Conservation (phyloP, 1,140 invertebrate genomes). For the Cotesia glomerata region DNA sequence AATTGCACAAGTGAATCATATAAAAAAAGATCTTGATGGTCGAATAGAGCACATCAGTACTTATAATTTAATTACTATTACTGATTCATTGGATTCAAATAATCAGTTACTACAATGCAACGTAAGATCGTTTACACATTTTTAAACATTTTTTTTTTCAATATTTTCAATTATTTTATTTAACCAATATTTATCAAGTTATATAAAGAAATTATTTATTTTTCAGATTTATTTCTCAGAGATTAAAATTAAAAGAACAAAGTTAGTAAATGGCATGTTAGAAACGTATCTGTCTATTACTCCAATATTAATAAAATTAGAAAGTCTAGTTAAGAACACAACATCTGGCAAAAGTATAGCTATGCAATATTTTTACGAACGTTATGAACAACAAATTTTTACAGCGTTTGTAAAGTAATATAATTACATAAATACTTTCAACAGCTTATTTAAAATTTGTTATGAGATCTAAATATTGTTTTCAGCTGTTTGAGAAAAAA, state of each 20-base stretch:
- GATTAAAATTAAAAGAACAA: slow-evolving; percentile 71
- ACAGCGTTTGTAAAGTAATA: slow-evolving; percentile 63
- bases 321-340: slow-evolving; percentile 75
- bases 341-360: slow-evolving; percentile 68
- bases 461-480: neutral
- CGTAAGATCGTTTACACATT: slow-evolving; percentile 33
- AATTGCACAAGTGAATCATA: slow-evolving; percentile 77
- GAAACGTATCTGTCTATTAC: slow-evolving; percentile 76
- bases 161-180: neutral
- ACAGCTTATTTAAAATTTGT: neutral
- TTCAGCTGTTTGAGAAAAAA: slow-evolving; percentile 72
- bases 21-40: slow-evolving; percentile 73
- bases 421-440: neutral
- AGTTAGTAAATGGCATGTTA: slow-evolving; percentile 70
- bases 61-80: slow-evolving; percentile 67
- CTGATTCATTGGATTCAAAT: slow-evolving; percentile 37
- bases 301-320: slow-evolving; percentile 81
- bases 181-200: neutral
- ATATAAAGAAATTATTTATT: slow-evolving; percentile 19
- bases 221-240: slow-evolving; percentile 71
- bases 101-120: slow-evolving; percentile 45
- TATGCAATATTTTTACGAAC: slow-evolving; percentile 73
- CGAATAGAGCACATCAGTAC: slow-evolving; percentile 66
- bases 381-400: slow-evolving; percentile 76
- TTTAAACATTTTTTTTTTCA: neutral